Evolutionary conservation across 2,888 invertebrate species (phyloP), one percentile per base, ranked within the genome.

Genomic region (Taphrorychus bicolor): DNA sequence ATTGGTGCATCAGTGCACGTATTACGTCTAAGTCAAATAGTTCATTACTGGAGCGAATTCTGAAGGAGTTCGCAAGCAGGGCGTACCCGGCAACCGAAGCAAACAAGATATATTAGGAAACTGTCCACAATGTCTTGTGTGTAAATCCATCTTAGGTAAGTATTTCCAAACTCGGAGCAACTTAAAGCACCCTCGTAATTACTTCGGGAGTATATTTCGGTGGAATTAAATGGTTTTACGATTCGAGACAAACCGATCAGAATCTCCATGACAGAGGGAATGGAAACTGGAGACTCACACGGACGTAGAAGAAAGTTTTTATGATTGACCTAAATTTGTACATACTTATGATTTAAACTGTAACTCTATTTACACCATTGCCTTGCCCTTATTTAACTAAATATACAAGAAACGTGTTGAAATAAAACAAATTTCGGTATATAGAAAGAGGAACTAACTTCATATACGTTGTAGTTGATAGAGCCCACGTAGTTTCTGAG

Each of bases 201-300:
- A 62, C 67, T 67, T 67, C 16, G 62, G n/a, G 40, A 62, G 67
- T 56, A 62, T 67, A 62, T 61, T 67, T 67, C 40, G 52, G 57
- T 58, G 58, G 67, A 62, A 67, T 67, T 67, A 67, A 67, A 67
- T 62, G 67, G 67, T 54, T 67, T 67, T 59, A 32, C 53, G 52
- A 62, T 62, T 62, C 58, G 53, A 62, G 61, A 67, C 58, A 58
- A 61, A 62, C 62, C 51, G 66, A 66, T 66, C 48, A 57, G 41
- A 65, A 22, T 57, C 41, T 56, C 57, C 23, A 57, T 63, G 51
- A 57, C 23, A 17, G 32, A 23, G 42, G 42, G 57, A 51, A 41
- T 41, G 51, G 60, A 51, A 23, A 52, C 41, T 23, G 40, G 42
- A 21, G 23, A 14, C 22, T 21, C 18, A 41, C 59, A 66, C 54